Conservation (phyloP, 2,797 vertebrate species). For the Tinamus major region DNA sequence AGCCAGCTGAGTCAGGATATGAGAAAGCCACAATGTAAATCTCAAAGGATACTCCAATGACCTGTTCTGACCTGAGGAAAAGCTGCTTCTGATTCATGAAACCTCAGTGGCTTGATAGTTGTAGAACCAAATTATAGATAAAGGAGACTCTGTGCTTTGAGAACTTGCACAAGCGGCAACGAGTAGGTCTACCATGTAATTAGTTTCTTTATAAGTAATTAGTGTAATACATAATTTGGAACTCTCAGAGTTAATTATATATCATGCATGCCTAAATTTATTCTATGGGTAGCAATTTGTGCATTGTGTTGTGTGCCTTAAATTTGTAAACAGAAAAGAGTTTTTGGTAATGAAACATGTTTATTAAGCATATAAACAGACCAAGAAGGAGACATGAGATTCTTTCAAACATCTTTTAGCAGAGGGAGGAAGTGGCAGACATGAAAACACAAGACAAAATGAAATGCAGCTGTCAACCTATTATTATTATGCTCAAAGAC, state of each 20-base stretch:
- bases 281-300: background rate
- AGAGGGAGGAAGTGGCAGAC: background rate
- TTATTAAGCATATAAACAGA: background rate
- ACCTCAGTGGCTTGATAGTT: background rate
- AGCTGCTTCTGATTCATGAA: constrained; percentile 32
- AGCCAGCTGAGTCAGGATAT: constrained; percentile 2
- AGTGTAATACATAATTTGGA: constrained; percentile 5
- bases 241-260: constrained; percentile 7
- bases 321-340: background rate
- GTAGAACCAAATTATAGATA: background rate
- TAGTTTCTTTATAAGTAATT: constrained; percentile 14
- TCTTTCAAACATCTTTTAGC: background rate
- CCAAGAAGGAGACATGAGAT: background rate
- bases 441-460: background rate
- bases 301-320: background rate
- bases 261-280: background rate
- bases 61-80: constrained; percentile 10
- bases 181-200: constrained; percentile 6
- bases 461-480: background rate
- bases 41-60: constrained; percentile 3
- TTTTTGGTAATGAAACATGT: background rate
- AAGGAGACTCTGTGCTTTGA: background rate
- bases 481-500: background rate
- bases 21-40: constrained; percentile 16
- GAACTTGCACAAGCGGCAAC: constrained; percentile 9